A percentile compares a stretch with the other conserved stretches of the same genome.
Conservation (phyloP, 2,888 invertebrate species). For the Taenaris catops region DNA sequence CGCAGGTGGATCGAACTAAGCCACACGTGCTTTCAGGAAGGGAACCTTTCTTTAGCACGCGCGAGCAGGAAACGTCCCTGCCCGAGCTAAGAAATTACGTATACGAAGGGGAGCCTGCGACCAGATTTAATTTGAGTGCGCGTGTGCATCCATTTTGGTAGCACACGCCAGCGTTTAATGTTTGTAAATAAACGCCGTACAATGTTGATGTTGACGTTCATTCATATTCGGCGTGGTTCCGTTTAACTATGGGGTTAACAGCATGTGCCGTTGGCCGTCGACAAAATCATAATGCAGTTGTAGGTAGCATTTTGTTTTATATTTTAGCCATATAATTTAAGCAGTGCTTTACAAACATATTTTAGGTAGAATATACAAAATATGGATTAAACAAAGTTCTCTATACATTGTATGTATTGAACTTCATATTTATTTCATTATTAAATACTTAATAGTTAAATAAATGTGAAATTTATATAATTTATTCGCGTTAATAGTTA, state of each 20-base stretch:
- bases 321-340: too few species aligned
- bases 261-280: constrained; percentile 6
- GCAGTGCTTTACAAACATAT: too few species aligned
- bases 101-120: constrained; percentile 34
- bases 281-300: not conserved
- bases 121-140: constrained; percentile 57
- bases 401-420: too few species aligned
- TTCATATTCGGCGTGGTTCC: constrained; percentile 44
- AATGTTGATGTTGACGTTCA: constrained; percentile 52
- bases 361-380: too few species aligned
- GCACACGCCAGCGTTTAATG: constrained; percentile 51
- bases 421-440: too few species aligned
- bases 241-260: constrained; percentile 22
- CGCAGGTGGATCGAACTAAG: constrained; percentile 54
- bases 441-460: too few species aligned
- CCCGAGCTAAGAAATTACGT: constrained; percentile 28
- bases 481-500: too few species aligned
- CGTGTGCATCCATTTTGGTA: constrained; percentile 46
- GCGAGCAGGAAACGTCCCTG: constrained; percentile 47
- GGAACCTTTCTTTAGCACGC: constrained; percentile 46
- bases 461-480: too few species aligned
- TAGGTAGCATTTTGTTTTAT: too few species aligned
- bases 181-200: constrained; percentile 68
- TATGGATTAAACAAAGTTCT: too few species aligned
- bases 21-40: constrained; percentile 67